phyloP scores from a whole-genome alignment of 2,113 vertebrate genomes.

The Galeopterus variegatus region DNA sequence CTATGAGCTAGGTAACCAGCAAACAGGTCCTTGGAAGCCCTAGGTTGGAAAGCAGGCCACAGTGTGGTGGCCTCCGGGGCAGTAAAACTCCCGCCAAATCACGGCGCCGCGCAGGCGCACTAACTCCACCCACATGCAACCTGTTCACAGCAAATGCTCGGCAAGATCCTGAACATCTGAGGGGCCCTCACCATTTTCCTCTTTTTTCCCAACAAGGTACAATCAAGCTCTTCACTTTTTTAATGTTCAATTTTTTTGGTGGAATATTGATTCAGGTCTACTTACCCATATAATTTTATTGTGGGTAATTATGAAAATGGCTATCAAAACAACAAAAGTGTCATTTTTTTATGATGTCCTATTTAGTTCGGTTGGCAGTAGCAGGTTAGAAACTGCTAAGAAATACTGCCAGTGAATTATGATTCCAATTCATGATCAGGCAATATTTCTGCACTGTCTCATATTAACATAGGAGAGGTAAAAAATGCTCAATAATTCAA shows the following conservation, averaged over 20 bases:
- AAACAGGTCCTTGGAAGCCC: no score
- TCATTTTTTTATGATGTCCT: not conserved
- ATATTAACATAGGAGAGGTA: not conserved
- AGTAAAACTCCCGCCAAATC: no score
- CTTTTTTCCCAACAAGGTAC: constrained; percentile 81
- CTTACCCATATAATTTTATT: constrained; percentile 26
- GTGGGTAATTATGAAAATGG: constrained; percentile 74
- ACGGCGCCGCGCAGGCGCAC: no score
- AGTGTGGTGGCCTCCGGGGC: no score
- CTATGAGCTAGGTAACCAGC: no score
- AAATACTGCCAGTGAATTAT: constrained; percentile 26
- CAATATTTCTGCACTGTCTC: not conserved
- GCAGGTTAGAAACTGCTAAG: constrained; percentile 60
- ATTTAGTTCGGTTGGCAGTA: not conserved
- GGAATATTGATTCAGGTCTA: constrained; percentile 5
- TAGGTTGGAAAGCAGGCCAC: no score
- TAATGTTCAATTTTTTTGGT: not conserved
- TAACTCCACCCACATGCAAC: no score
- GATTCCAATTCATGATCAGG: not conserved
- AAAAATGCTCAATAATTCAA: not conserved
- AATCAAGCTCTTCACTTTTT: not conserved
- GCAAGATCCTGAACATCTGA: no score
- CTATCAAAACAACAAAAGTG: constrained; percentile 77
- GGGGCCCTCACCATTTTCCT: no score
- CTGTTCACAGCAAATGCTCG: no score